Evolutionary conservation across 2,113 vertebrate genomes (phyloP), one percentile per base, ranked within the genome.

Genomic region (Oryctolagus cuniculus): DNA sequence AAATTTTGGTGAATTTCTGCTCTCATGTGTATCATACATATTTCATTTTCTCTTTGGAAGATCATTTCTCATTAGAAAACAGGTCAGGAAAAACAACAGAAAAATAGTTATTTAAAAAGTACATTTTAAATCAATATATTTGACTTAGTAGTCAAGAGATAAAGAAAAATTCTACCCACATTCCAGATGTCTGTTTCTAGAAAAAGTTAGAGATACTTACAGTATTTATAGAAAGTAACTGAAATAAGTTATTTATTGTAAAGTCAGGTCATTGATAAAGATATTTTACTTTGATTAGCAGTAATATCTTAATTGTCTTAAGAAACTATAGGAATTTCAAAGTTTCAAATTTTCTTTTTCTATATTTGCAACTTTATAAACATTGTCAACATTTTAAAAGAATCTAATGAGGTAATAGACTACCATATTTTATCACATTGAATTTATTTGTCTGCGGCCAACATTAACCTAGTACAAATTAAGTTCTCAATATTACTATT

Each of bases 201-300:
- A 73, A 87, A 77, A 81, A 74, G 9, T 81, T 0, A 61, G 36
- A 55, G 36, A 29, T 73, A 55, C 79, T 9, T n/a, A 49, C 0
- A 77, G 21, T 80, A n/a, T 22, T 77, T 90, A 87, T 36, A 38
- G 22, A 69, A 79, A 78, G 87, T 85, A 90, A 31, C 3, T 92
- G 75, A 91, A 95, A 94, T 29, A 77, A 74, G 44, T 92, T 95
- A 67, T 75, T 95, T 96, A 10, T 49, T 92, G 29, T 94, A 96
- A 83, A 95, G n/a, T 95, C 82, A 13, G 84, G 61, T 74, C 94
- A 82, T 93, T 66, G 87, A 9, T 96, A 80, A 96, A 94, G 70
- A 93, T 94, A 96, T 77, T 96, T 96, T 96, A 69, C 69, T 78
- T 96, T 95, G 91, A 96, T 96, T 96, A 96, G 86, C 34, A 97